Conservation (phyloP, 1,140 invertebrate genomes). For the Physella acuta region DNA sequence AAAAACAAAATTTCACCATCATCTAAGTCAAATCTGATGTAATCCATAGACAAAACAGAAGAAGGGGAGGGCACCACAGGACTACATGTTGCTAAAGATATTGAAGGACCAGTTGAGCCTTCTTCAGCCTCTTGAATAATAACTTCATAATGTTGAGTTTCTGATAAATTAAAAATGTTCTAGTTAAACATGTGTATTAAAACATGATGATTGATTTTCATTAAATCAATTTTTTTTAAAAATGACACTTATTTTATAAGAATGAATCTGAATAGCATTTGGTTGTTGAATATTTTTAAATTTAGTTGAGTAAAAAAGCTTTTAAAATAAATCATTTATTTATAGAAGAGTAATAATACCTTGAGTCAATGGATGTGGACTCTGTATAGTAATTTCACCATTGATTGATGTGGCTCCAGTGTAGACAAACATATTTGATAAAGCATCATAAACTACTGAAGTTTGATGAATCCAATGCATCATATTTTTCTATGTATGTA, state of each 20-base stretch:
- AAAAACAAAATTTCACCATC: no score
- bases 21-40: conserved; percentile 42
- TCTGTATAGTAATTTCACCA: conserved; percentile 39
- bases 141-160: conserved; percentile 52
- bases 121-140: conserved; percentile 41
- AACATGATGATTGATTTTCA: background rate
- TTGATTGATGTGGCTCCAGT: conserved; percentile 21
- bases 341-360: no score
- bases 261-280: no score
- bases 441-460: conserved; percentile 29
- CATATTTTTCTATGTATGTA: conserved; percentile 41
- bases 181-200: background rate
- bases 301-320: no score
- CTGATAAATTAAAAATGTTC: conserved; percentile 31
- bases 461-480: conserved; percentile 41
- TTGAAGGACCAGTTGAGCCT: conserved; percentile 39
- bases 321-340: no score
- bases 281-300: no score
- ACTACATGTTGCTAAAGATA: conserved; percentile 53
- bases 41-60: conserved; percentile 50
- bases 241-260: no score
- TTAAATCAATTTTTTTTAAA: background rate
- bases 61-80: conserved; percentile 50
- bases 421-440: conserved; percentile 33
- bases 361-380: conserved; percentile 39